Percentiles rank a stretch among this genome's conserved stretches.
These are phyloP conservation scores for Mesembrinibis cayennensis DNA, from an alignment of 2,113 vertebrate species.

Conservation along the genomic window DNA sequence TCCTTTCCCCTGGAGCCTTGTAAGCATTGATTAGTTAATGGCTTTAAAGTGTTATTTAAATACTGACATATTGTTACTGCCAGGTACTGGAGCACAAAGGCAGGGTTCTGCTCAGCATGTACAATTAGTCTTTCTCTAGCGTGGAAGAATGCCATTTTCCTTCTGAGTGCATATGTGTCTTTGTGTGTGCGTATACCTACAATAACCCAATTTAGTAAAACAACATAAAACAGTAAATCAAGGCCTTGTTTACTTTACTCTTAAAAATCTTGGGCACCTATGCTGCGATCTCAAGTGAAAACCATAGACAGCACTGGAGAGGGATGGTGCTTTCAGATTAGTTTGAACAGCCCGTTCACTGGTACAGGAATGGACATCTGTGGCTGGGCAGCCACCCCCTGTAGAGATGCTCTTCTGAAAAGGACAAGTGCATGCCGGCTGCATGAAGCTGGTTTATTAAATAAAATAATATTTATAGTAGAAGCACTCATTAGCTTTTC, in stretches of 20 bases:
- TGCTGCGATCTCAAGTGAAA: not conserved
- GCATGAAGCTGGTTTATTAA: not conserved
- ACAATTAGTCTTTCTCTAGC: not conserved
- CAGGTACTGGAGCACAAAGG: not conserved
- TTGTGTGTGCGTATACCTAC: not conserved
- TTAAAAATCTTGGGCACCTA: not conserved
- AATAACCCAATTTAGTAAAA: not conserved
- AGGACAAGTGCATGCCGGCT: not conserved
- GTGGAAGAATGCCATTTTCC: not conserved
- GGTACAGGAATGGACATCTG: not conserved
- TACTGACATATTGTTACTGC: not conserved
- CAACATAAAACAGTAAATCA: not conserved
- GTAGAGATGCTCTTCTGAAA: not conserved
- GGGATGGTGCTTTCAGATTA: not conserved
- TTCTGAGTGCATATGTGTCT: not conserved
- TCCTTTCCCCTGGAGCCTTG: not conserved
- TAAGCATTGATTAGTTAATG: slow-evolving; percentile 50
- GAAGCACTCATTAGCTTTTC: not conserved
- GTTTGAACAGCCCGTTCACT: not conserved
- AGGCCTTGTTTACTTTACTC: not conserved
- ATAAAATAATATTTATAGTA: not conserved
- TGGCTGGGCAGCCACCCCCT: not conserved
- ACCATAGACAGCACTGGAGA: not conserved
- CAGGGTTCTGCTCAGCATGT: not conserved
- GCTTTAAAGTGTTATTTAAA: slow-evolving; percentile 36